Base-by-base conservation (phyloP, 2,797 vertebrate genomes). In the Ctenochaetus hawaiiensis region DNA sequence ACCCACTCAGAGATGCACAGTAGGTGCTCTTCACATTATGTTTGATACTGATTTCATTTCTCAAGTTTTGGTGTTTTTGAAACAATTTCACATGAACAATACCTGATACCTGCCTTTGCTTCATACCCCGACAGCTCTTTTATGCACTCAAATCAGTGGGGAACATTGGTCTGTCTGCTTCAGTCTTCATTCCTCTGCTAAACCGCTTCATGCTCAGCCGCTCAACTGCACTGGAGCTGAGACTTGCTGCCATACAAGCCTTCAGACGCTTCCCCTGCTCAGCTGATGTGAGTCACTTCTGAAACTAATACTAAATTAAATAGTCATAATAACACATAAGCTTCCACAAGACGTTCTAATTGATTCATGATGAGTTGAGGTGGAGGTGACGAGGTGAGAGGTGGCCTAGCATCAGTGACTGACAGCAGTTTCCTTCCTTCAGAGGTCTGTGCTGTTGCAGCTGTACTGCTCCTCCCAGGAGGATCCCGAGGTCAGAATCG, bases 231-330 rank as follows among this genome's bases (percentile, higher is more conserved):
- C 2, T 85, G 0, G 91, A 95, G 77, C 90, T 96, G 47, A 91
- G 93, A 57, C 93, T 97, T 0, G 95, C 94, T 9, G 96, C 96
- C 49, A 30, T 96, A 16, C 94, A 96, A 37, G 96, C 96, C 53
- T 97, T 97, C 94, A 92, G 95, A 72, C 96, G 95, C 60, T 75
- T 97, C 22, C 96, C 96, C 75, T 98, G 97, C 85, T 80, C 92
- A 3, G 88, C 49, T 51, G 84, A 95, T 1, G 96, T 98, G 77
- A 93, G 97, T 91, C 30, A 2, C 64, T 57, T 37, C 17, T 65
- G 10, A 54, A 53, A 37, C n/a, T 18, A 13, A 47, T 47, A 51
- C 14, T 56, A 22, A 48, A 67, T 0, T 48, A 23, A 41, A 10
- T 9, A 10, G 16, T 8, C 2, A n/a, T 53, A 10, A 44, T 34